These are phyloP conservation scores for Meloe dianella DNA, from an alignment of 2,888 invertebrate species.

Conservation along the genomic window DNA sequence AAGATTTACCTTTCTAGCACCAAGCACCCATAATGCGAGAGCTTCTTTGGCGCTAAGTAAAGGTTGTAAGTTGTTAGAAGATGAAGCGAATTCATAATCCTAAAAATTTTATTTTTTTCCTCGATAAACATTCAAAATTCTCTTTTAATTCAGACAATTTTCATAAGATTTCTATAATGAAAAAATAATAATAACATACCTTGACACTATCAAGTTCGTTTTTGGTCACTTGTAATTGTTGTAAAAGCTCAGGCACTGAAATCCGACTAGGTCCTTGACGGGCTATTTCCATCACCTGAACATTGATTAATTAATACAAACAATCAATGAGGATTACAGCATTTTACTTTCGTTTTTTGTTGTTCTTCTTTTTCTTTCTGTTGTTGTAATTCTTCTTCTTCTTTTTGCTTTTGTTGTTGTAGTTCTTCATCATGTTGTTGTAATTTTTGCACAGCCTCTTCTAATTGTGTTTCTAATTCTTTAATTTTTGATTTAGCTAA, in stretches of 20 bases:
- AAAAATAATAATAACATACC: constrained; percentile 62
- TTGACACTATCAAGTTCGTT: constrained; percentile 86
- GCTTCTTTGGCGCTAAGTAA: constrained; percentile 93
- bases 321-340: background rate
- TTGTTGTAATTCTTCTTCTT: constrained; percentile 78
- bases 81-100: constrained; percentile 73
- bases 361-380: constrained; percentile 80
- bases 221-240: constrained; percentile 83
- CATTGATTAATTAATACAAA: constrained; percentile 8
- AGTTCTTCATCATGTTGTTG: constrained; percentile 73
- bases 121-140: background rate
- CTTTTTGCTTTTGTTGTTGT: constrained; percentile 48
- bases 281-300: constrained; percentile 61
- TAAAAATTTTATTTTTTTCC: constrained; percentile 58
- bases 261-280: constrained; percentile 71
- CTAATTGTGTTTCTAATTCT: constrained; percentile 74
- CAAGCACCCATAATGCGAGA: constrained; percentile 92
- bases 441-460: constrained; percentile 71
- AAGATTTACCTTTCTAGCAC: constrained; percentile 83
- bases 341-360: constrained; percentile 73
- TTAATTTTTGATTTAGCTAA: constrained; percentile 73
- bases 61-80: constrained; percentile 75
- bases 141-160: background rate
- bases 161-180: background rate
- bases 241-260: constrained; percentile 80